These are phyloP conservation scores for Dendroctonus ponderosae DNA, from an alignment of 1,140 invertebrate genomes.

Conservation along the genomic window DNA sequence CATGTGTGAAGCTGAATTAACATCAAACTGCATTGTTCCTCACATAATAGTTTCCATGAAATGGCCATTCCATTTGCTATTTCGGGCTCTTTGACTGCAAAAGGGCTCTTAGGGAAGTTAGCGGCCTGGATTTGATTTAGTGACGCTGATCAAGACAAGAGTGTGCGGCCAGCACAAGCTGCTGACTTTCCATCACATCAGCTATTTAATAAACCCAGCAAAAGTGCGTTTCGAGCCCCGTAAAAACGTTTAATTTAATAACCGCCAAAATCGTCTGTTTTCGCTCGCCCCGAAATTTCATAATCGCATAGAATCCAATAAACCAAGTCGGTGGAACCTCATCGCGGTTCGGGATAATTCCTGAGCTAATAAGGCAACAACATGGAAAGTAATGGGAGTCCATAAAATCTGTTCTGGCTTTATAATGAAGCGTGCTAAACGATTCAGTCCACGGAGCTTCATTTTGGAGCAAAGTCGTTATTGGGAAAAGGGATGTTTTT, in stretches of 20 bases:
- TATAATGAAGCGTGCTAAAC: too few relatives aligned
- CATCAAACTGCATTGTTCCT: constrained; percentile 22
- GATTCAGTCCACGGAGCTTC: too few relatives aligned
- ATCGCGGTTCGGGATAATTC: neutral
- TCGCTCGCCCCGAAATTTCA: neutral
- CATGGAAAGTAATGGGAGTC: too few relatives aligned
- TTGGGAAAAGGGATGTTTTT: too few relatives aligned
- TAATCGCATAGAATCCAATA: constrained; percentile 7
- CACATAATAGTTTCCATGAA: constrained; percentile 18
- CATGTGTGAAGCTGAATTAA: constrained; percentile 21
- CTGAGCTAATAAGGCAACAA: too few relatives aligned
- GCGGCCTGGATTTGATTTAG: constrained; percentile 10
- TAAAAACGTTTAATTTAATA: constrained; percentile 12
- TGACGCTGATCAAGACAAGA: neutral
- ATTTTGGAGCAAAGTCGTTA: too few relatives aligned
- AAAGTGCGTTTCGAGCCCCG: neutral
- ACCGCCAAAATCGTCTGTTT: constrained; percentile 4
- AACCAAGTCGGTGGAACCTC: constrained; percentile 1
- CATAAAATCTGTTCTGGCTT: too few relatives aligned
- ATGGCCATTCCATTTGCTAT: constrained; percentile 11
- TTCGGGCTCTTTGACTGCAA: constrained; percentile 10
- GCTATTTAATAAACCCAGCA: neutral
- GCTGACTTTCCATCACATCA: too few relatives aligned
- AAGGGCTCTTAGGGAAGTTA: constrained; percentile 8
- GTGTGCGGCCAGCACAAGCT: too few relatives aligned